Base-by-base conservation (phyloP, 2,888 invertebrate species). In the Cerceris rybyensis region DNA sequence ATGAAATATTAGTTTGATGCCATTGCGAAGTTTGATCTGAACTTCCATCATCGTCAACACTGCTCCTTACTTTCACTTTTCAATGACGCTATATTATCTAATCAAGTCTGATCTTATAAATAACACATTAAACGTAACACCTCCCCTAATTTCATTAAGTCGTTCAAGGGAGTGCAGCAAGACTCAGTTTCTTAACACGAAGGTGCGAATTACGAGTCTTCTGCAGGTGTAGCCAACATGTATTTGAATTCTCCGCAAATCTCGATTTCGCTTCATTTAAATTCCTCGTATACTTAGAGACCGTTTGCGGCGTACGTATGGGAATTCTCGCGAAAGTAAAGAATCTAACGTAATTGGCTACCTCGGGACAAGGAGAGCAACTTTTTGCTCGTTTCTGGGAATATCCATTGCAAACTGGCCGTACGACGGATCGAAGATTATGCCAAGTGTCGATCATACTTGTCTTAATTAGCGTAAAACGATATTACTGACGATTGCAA, bases 341-440 rank as follows among this genome's bases (percentile, higher is more conserved):
- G 78, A 83, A 85, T 82, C 78, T 84, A 82, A 81, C 81, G 85
- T 84, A 87, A 88, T 87, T 88, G 79, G 75, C 80, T 68, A 66
- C 66, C 79, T 13, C 82, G 84, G 86, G 85, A 78, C 88, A 88
- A 88, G 87, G 88, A 83, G 85, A 88, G 84, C 87, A 67, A 84
- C 85, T 87, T 84, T 86, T 84, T 87, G 71, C 79, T 46, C 71
- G 59, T 63, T 72, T 57, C 68, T 39, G 52, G 28, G 70, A 67
- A 75, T 75, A 78, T 67, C 81, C 68, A 64, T 75, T 65, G 70
- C 58, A 39, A 39, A 49, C 42, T 42, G 58, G 7, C 11, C 63
- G 49, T n/a, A 13, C 17, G 28, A 6, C 39, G 28, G 57, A 50
- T 14, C 41, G 39, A 14, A 8, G 28, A 11, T 59, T 50, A 67